Evolutionary conservation across 2,888 invertebrate species (phyloP), one percentile per base, ranked within the genome.

Genomic region (Hemistola chrysoprasaria): DNA sequence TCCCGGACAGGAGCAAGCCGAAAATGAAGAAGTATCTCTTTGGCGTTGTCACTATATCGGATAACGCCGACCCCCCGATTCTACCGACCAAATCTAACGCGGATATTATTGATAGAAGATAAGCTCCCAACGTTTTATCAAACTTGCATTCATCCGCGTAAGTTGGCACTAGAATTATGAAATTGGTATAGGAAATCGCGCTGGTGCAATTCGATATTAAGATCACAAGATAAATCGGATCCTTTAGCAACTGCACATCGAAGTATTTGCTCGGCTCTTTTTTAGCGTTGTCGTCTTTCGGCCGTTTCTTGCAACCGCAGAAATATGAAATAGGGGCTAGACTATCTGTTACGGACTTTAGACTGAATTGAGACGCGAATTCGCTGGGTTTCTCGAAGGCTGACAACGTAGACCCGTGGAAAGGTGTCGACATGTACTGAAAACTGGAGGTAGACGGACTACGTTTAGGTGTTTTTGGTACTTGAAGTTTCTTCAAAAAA

Each of bases 101-200:
- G 0, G 96, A 95, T 6, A 96, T 95, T 43, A 95, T 93, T 0
- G 96, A 96, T 5, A 96, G 73, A 11, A 96, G 72, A 53, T 94
- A 91, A 3, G 95, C 94, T 0, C 94, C 93, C 37, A 91, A 78
- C 0, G 92, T 90, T 59, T 94, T 94, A 65, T 93, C 92, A 61
- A 93, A 95, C 0, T 92, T 92, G 32, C 95, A 81, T 11, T 91
- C 90, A 3, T 91, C 74, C 0, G 95, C 96, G 65, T 95, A 96
- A 0, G 93, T 91, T 3, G 96, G 96, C 9, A 96, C 90, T 8
- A 96, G 69, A 32, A 96, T 95, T 1, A 95, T 93, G 56, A 96
- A 95, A 65, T 96, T 96, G 0, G 96, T 96, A 60, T 95, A 96
- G 44, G 95, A 95, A 32, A 96, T 95, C 0, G 96, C 96, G 49